Evolutionary conservation across 2,113 vertebrate genomes (phyloP).

Genomic region (Merops nubicus): DNA sequence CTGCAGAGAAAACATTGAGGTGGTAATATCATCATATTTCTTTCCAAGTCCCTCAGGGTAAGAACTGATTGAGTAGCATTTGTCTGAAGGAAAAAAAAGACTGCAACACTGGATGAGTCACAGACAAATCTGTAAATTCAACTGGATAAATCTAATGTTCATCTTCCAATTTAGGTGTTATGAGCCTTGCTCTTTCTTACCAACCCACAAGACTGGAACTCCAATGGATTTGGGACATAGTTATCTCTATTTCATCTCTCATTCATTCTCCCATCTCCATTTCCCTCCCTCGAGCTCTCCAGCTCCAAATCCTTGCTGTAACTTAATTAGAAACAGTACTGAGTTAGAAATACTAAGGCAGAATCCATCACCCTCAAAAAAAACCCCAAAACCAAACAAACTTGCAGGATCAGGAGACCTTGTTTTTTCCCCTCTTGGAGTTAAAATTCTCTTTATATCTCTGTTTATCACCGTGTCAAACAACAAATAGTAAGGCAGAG

Average conservation of each 20-base stretch:
- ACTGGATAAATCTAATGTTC: not conserved
- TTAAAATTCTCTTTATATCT: not conserved
- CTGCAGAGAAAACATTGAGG: not conserved
- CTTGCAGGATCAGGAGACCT: not conserved
- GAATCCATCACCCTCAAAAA: not conserved
- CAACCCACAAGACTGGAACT: not conserved
- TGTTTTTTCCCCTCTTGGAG: not conserved
- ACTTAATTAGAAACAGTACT: not conserved
- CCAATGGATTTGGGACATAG: not conserved
- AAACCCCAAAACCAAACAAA: not conserved
- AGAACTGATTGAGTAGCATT: not conserved
- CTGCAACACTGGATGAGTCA: not conserved
- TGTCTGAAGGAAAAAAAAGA: not conserved
- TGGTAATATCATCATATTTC: not conserved
- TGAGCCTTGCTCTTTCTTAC: not conserved
- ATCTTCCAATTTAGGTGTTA: not conserved
- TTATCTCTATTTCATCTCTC: not conserved
- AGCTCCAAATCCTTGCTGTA: not conserved
- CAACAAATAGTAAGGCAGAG: not conserved
- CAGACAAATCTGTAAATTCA: not conserved
- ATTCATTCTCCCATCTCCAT: not conserved
- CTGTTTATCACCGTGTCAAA: not conserved
- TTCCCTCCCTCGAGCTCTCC: not conserved
- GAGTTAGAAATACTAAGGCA: not conserved
- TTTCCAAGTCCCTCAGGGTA: not conserved